Evolutionary conservation across 2,113 vertebrate species (phyloP).

Genomic region (Hydropotes inermis): DNA sequence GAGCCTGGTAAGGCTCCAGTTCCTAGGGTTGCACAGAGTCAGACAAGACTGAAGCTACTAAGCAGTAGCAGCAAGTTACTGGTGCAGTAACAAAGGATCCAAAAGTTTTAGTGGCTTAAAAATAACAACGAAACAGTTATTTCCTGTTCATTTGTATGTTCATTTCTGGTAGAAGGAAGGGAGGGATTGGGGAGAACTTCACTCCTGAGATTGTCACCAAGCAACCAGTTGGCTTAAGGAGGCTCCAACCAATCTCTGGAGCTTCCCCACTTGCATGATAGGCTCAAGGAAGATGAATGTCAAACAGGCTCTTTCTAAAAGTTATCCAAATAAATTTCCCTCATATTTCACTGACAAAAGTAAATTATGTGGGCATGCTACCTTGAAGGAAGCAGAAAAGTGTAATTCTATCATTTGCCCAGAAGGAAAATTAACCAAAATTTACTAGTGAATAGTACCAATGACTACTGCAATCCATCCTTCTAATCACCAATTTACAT

Average conservation of each 20-base stretch:
- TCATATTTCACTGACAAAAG: not conserved
- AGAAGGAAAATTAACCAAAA: not conserved
- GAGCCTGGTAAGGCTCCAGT: not conserved
- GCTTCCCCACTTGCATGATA: not conserved
- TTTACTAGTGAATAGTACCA: not conserved
- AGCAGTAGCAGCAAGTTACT: not conserved
- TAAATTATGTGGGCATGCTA: not conserved
- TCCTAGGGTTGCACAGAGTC: not conserved
- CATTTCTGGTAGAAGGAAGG: not conserved
- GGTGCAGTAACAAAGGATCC: not conserved
- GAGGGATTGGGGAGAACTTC: not conserved
- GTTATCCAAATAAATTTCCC: not conserved
- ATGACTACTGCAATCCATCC: not conserved
- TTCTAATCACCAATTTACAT: not conserved
- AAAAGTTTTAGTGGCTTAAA: not conserved
- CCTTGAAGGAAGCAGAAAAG: not conserved
- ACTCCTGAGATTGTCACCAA: not conserved
- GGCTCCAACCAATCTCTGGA: not conserved
- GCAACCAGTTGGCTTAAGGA: not conserved
- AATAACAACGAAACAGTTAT: not conserved
- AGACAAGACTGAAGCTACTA: not conserved
- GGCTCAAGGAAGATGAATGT: not conserved
- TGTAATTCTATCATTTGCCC: not conserved
- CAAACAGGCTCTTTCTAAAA: slow-evolving; percentile 6
- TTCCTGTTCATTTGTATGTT: not conserved